These are phyloP conservation scores for Monochamus saltuarius DNA, from an alignment of 1,140 invertebrate genomes.

Conservation along the genomic window DNA sequence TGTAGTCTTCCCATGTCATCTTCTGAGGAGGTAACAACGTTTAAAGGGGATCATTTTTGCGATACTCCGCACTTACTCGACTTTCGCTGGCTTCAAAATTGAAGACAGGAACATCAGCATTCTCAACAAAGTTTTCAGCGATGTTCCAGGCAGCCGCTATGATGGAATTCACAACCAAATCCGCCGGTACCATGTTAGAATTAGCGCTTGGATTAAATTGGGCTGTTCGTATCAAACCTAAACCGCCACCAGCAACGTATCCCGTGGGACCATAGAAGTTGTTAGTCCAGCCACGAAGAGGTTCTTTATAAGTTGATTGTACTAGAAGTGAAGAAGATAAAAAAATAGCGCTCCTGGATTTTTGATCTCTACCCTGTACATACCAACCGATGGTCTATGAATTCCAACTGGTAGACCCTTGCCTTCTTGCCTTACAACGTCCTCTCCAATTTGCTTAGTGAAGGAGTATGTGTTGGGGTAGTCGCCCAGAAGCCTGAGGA, in stretches of 20 bases:
- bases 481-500: slow-evolving; percentile 63
- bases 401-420: slow-evolving; percentile 71
- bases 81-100: slow-evolving; percentile 70
- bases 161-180: slow-evolving; percentile 79
- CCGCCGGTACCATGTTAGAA: slow-evolving; percentile 85
- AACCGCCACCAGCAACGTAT: slow-evolving; percentile 50
- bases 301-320: slow-evolving; percentile 78
- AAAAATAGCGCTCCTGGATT: too few species aligned
- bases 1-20: slow-evolving; percentile 50
- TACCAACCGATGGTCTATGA: slow-evolving; percentile 72
- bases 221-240: slow-evolving; percentile 72
- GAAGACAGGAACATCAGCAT: slow-evolving; percentile 60
- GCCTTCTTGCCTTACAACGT: slow-evolving; percentile 65
- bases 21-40: slow-evolving; percentile 47
- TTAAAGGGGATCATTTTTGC: too few species aligned
- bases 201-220: slow-evolving; percentile 61
- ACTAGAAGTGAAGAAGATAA: slow-evolving; percentile 61
- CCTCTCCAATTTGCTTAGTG: slow-evolving; percentile 80
- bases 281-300: slow-evolving; percentile 79
- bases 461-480: slow-evolving; percentile 85
- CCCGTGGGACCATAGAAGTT: slow-evolving; percentile 90
- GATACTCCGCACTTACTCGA: too few species aligned
- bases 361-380: too few species aligned
- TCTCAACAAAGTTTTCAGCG: slow-evolving; percentile 19
- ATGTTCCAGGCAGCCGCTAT: slow-evolving; percentile 58